Conservation (phyloP, 53 echinoderm and acorn worm species). For the Henricia sp. region DNA sequence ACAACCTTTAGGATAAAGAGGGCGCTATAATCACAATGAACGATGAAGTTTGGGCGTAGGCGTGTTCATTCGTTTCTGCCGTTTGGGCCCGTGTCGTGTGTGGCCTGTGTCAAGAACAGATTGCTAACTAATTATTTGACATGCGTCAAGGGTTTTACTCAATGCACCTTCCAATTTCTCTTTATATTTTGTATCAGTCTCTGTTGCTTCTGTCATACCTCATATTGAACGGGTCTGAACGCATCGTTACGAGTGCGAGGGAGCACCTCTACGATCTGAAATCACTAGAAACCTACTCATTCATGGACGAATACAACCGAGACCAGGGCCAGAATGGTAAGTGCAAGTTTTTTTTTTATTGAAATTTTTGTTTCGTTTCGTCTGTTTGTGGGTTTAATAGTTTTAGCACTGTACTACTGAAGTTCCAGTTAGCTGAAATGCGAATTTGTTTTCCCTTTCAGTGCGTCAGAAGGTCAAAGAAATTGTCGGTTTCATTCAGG, state of each 20-base stretch:
- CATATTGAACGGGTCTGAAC: slow-evolving; percentile 95
- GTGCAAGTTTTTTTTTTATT: neutral
- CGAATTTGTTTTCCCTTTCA: slow-evolving; percentile 26
- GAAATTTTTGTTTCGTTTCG: neutral
- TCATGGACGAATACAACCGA: slow-evolving; percentile 91
- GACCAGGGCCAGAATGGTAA: slow-evolving; percentile 97
- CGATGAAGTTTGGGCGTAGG: too few species aligned
- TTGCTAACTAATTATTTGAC: too few species aligned
- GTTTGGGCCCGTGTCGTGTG: too few species aligned
- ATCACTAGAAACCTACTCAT: slow-evolving; percentile 82
- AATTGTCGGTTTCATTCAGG: slow-evolving; percentile 88
- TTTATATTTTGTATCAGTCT: slow-evolving; percentile 66
- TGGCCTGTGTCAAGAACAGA: too few species aligned
- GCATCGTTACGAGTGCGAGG: slow-evolving; percentile 92
- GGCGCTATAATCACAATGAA: too few species aligned
- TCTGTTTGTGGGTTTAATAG: neutral
- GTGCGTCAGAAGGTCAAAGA: slow-evolving; percentile 95
- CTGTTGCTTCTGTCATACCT: slow-evolving; percentile 89
- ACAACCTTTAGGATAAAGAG: too few species aligned
- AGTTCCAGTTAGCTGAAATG: neutral
- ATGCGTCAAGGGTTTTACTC: too few species aligned
- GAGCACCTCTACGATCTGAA: slow-evolving; percentile 95
- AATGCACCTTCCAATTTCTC: too few species aligned
- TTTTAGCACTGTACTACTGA: neutral
- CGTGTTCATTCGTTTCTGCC: too few species aligned